Base-by-base conservation (phyloP, 2,888 invertebrate genomes). In the Cyrtodaria siliqua region DNA sequence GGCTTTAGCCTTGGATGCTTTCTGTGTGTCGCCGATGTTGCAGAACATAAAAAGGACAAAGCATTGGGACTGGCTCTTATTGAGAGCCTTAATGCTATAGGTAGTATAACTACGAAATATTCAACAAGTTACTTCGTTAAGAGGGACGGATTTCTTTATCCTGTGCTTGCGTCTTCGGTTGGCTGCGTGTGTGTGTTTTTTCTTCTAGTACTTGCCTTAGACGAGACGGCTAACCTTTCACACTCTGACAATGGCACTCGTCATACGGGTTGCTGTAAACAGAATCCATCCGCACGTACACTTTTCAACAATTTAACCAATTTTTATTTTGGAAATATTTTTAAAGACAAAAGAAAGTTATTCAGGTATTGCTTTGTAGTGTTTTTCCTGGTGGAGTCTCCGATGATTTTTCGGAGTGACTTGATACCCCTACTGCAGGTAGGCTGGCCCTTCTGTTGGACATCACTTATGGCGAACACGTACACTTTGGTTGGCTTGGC, bases 1-100 rank as follows among this genome's bases (percentile, higher is more conserved):
- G 62, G 62, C 2, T 50, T 62, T 16, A 62, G 49, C n/a, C 62
- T 62, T 2, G 62, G 62, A 6, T 62, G 62, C 23, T 62, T 62
- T 24, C 16, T 62, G 23, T 26, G 33, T 16, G 38, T 62, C 8
- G 50, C 62, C 2, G 62, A 62, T 23, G 50, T 24, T n/a, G 50
- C 49, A 3, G 38, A 24, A 6, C 24, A 49, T n/a, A 62, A 52
- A 18, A 62, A n/a, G 9, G 50, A 62, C n/a, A 18, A 38, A 24
- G 62, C 38, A 23, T 29, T 62, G 4, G 62, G 62, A 8, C 50
- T 62, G 1, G 62, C 62, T 8, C 38, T 62, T 20, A 62, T 62
- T 14, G 62, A 62, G n/a, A 62, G 62, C 24, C 38, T 62, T 16
- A 50, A 29, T 47, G 62, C 50, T 1, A 33, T 62, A 2, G 62